These are phyloP conservation scores for Acipenser transmontanus DNA, from an alignment of 2,797 vertebrate species.

Conservation along the genomic window DNA sequence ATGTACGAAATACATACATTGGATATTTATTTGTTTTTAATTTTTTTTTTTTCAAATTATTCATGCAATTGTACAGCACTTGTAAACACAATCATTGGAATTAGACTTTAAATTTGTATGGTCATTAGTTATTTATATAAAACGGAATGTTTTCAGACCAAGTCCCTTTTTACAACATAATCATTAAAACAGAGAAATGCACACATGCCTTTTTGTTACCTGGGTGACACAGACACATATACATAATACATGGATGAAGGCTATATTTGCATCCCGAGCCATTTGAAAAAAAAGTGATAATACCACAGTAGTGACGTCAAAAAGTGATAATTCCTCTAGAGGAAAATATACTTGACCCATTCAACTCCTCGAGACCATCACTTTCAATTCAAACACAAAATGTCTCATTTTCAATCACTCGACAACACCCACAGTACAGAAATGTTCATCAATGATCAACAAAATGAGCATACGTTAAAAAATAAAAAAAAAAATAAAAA, in stretches of 20 bases:
- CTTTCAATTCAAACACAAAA: too few relatives aligned
- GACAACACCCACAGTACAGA: too few relatives aligned
- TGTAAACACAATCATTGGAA: conserved; percentile 71
- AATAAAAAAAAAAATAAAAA: too few relatives aligned
- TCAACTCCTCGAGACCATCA: too few relatives aligned
- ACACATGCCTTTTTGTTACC: conserved; percentile 22
- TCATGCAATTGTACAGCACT: conserved; percentile 80
- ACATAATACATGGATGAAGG: neutral
- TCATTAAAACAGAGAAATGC: conserved; percentile 22
- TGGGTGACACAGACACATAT: conserved; percentile 19
- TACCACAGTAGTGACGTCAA: too few relatives aligned
- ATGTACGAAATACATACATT: conserved; percentile 39
- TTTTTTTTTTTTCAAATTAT: conserved; percentile 29
- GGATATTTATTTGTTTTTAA: conserved; percentile 59
- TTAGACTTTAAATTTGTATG: conserved; percentile 53
- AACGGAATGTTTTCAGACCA: conserved; percentile 68
- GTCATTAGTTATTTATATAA: conserved; percentile 40
- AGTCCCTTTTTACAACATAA: conserved; percentile 27
- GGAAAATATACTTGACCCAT: too few relatives aligned
- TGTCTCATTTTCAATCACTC: too few relatives aligned
- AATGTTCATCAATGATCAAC: too few relatives aligned
- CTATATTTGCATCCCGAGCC: too few relatives aligned
- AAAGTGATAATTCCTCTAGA: too few relatives aligned
- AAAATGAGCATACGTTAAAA: too few relatives aligned
- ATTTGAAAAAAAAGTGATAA: too few relatives aligned